Base-by-base conservation (phyloP, 2,888 invertebrate species). In the Ormyrus nitidulus region DNA sequence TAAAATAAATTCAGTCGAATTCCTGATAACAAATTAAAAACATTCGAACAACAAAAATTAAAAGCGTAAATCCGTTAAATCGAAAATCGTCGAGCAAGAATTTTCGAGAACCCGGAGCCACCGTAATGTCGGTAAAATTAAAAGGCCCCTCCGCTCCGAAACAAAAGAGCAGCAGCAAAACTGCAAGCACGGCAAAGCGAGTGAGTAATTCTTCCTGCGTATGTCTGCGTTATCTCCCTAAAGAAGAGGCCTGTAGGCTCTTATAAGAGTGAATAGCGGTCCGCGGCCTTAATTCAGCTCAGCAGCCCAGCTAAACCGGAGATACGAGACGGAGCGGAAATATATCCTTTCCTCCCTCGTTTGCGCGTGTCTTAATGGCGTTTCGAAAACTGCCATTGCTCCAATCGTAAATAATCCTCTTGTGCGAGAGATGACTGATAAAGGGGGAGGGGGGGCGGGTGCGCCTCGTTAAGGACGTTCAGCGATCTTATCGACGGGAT, bases 281-380 rank as follows among this genome's bases (percentile, higher is more conserved):
- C 53, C 19, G 58, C 58, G 58, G 74, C 58, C 58, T 59, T 62
- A 70, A 74, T 69, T 64, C 65, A 73, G n/a, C 54, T 65, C 54
- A 9, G 64, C 48, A 54, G 62, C 7, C 58, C 58, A 19, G 13
- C 68, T 49, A 69, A 79, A 56, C 71, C 79, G 75, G 51, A 69
- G 73, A 80, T 73, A 74, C 79, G 80, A 80, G 72, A 80, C 76
- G 80, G 61, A 80, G 77, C 80, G 80, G 80, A 80, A 80, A 80
- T 68, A 65, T 76, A 61, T 49, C 34, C 58, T n/a, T 58, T n/a
- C 34, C 59, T 0, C 4, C 49, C 49, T 62, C 53, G 13, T 56
- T 53, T 49, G 49, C 11, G 44, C 64, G 10, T 44, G 65, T 19
- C 58, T 77, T 72, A 78, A 72, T 78, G 72, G 66, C 72, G 58